Base-by-base conservation (phyloP, 2,888 invertebrate species). In the Ashinkailepas kermadecensis region DNA sequence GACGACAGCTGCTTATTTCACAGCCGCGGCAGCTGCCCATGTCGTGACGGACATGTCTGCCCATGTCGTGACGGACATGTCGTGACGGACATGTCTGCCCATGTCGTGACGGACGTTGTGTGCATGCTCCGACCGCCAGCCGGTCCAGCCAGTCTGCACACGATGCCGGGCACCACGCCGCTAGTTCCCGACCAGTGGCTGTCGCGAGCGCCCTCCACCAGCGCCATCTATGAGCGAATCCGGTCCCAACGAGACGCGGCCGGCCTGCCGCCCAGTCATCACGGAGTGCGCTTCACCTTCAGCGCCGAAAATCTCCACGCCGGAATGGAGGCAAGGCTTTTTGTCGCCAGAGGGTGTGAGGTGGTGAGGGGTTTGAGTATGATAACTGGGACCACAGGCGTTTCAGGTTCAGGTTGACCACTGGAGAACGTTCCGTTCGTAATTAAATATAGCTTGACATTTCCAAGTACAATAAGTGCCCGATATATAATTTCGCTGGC, bases 161-260 rank as follows among this genome's bases (percentile, higher is more conserved):
- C 83, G 8, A 82, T 83, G 13, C 81, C 82, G 65, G 82, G 83
- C 70, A 82, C 83, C 82, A 81, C 84, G 21, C 82, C 83, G 57
- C 83, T 83, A 78, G 84, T 83, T 70, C 83, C 83, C 74, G 82
- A 83, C 59, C 80, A 82, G 18, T 84, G 84, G 86, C 93, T 95
- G 84, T 91, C 95, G 81, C 84, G 87, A 59, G 88, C 88, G 70
- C 88, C 89, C 78, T 95, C 95, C 83, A 96, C 96, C 82, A 95
- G 95, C 84, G 96, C 96, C 74, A 93, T 96, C 85, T 96, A 96
- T 87, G 96, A 96, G 82, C 81, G 95, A 86, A 93, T 96, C 87
- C 91, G 95, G 84, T 93, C 94, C 83, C 92, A 94, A 79, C 90
- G 94, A 83, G 94, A 94, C 85, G 89, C 91, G 83, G 85, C 86